A percentile compares a stretch with the other conserved stretches of the same genome.
Evolutionary conservation across 1,140 invertebrate genomes (phyloP).

Genomic region (Drosophila neocordata): DNA sequence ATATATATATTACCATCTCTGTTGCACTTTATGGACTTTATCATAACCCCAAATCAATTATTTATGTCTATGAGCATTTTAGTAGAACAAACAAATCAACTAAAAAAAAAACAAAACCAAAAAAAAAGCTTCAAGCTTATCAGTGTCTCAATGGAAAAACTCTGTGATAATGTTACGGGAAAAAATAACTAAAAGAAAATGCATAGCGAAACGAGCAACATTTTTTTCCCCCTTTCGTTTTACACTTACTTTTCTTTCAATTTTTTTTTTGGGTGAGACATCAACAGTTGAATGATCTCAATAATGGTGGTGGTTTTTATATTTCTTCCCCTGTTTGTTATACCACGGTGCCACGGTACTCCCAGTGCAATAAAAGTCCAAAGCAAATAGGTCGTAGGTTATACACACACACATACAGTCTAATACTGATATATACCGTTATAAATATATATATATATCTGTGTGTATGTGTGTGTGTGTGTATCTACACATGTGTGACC

Average conservation of each 20-base stretch:
- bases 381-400: conserved; percentile 66
- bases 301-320: conserved; percentile 20
- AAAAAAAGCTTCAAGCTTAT: conserved; percentile 55
- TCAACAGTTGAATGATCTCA: conserved; percentile 46
- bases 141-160: conserved; percentile 46
- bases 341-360: conserved; percentile 27
- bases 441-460: conserved; percentile 36
- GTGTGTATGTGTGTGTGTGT: neutral
- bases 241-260: conserved; percentile 12
- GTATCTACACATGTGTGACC: conserved; percentile 20
- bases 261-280: conserved; percentile 22
- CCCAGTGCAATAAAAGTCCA: conserved; percentile 69
- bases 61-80: conserved; percentile 52
- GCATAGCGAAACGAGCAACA: no score
- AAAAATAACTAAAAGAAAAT: no score
- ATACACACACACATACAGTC: neutral
- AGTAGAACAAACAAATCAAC: conserved; percentile 24
- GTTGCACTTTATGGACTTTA: conserved; percentile 72
- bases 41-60: conserved; percentile 68
- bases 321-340: neutral
- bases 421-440: conserved; percentile 23
- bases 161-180: neutral
- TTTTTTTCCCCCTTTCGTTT: neutral
- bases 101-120: conserved; percentile 41
- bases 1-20: conserved; percentile 26